phyloP scores from a whole-genome alignment of 2,888 invertebrate species.

The Tipula helvola region DNA sequence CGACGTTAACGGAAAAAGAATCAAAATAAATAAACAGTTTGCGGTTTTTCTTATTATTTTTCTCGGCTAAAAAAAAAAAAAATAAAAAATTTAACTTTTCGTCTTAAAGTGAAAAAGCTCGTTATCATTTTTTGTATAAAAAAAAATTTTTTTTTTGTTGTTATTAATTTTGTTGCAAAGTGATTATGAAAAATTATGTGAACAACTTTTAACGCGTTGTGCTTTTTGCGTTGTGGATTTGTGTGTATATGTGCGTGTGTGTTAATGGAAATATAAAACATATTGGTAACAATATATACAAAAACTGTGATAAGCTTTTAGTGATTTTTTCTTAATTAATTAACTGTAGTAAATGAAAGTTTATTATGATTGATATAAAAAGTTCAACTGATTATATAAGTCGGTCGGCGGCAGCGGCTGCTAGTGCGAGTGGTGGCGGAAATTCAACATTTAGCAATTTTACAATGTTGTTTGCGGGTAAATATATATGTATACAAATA shows the following conservation, averaged over 20 bases:
- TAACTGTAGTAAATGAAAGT: not conserved
- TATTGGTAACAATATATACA: not conserved
- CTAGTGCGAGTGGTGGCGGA: not conserved
- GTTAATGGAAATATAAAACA: not conserved
- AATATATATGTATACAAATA: constrained; percentile 14
- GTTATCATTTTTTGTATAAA: not conserved
- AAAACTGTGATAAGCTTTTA: not conserved
- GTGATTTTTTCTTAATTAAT: not conserved
- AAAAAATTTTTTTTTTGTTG: not conserved
- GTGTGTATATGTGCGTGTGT: not conserved
- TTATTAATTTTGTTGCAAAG: not conserved
- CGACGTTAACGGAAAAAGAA: constrained; percentile 4
- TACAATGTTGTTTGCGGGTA: constrained; percentile 91
- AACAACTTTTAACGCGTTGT: not conserved
- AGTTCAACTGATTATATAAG: constrained; percentile 82
- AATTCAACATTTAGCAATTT: constrained; percentile 70
- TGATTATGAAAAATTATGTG: not conserved
- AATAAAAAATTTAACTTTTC: not conserved
- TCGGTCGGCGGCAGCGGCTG: constrained; percentile 52
- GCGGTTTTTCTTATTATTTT: not conserved
- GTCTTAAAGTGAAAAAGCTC: not conserved
- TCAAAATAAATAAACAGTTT: constrained; percentile 10
- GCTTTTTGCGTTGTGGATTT: not conserved
- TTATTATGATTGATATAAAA: constrained; percentile 77
- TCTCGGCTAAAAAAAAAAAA: too few species aligned